Evolutionary conservation across 2,113 vertebrate genomes (phyloP).

Genomic region (Anarhynchus alexandrinus): DNA sequence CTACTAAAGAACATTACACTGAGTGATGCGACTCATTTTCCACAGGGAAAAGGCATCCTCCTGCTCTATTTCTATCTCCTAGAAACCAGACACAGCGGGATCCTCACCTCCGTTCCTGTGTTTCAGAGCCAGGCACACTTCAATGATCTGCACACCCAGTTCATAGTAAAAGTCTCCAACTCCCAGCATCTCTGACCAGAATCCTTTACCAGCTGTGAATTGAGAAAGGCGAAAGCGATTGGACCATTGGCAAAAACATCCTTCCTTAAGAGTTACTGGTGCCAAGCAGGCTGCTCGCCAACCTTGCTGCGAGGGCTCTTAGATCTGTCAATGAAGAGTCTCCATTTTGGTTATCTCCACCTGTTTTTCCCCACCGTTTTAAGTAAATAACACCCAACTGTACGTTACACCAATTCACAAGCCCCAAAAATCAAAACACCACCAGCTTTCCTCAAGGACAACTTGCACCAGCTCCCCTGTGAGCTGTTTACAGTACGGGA

Average conservation of each 20-base stretch:
- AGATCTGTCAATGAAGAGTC: background rate
- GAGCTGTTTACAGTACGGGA: background rate
- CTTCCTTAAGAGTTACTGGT: background rate
- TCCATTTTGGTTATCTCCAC: too few species aligned
- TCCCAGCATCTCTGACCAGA: constrained; percentile 98
- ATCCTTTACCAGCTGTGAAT: constrained; percentile 91
- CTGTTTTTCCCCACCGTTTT: too few species aligned
- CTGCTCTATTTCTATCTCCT: background rate
- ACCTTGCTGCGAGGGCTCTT: background rate
- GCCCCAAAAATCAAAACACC: background rate
- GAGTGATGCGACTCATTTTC: fast-evolving
- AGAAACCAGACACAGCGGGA: background rate
- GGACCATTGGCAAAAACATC: fast-evolving
- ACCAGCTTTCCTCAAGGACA: background rate
- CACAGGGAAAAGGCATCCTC: background rate
- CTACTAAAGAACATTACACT: background rate
- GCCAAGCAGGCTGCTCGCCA: background rate
- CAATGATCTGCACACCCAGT: constrained; percentile 93
- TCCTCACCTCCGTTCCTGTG: constrained; percentile 94
- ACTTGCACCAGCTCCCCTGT: background rate
- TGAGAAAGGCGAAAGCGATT: background rate
- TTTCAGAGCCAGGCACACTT: constrained; percentile 93
- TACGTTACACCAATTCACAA: background rate
- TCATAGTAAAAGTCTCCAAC: constrained; percentile 98
- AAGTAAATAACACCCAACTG: background rate